A percentile compares a stretch with the other conserved stretches of the same genome.
phyloP scores from a whole-genome alignment of 2,113 vertebrate genomes.

The Indicator indicator region DNA sequence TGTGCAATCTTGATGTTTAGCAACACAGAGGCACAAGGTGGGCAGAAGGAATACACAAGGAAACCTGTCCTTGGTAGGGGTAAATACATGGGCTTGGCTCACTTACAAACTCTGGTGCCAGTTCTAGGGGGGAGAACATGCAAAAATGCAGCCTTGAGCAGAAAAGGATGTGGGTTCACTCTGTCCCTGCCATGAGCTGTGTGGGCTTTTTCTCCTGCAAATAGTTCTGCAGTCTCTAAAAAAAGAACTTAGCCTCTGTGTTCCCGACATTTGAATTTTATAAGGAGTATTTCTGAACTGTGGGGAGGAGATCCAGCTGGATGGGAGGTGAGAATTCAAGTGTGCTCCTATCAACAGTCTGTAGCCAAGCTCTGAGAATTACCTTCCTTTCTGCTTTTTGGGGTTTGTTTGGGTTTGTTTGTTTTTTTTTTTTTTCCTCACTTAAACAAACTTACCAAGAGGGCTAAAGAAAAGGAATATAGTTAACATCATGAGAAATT shows the following conservation, averaged over 20 bases:
- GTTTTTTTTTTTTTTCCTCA: not conserved
- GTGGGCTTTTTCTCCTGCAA: conserved; percentile 53
- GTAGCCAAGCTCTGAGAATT: conserved; percentile 28
- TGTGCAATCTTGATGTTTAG: not conserved
- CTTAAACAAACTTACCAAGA: not conserved
- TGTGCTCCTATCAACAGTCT: conserved; percentile 27
- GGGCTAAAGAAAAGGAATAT: not conserved
- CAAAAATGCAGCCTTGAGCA: not conserved
- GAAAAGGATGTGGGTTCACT: not conserved
- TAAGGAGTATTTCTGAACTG: conserved; percentile 35
- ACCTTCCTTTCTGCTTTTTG: not conserved
- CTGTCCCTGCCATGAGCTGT: conserved; percentile 46
- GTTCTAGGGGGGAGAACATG: not conserved
- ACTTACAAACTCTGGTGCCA: not conserved
- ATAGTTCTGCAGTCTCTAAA: conserved; percentile 47
- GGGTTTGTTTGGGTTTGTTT: not conserved
- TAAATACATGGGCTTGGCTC: not conserved
- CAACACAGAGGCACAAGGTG: not conserved
- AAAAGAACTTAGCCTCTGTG: conserved; percentile 61
- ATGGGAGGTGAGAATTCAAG: conserved; percentile 51
- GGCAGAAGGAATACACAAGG: not conserved
- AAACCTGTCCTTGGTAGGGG: not conserved
- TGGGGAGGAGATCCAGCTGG: conserved; percentile 54
- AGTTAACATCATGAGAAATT: not conserved
- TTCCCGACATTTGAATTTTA: conserved; percentile 55